Evolutionary conservation across 2,797 vertebrate species (phyloP), one percentile per base, ranked within the genome.

Genomic region (Thunnus albacares): DNA sequence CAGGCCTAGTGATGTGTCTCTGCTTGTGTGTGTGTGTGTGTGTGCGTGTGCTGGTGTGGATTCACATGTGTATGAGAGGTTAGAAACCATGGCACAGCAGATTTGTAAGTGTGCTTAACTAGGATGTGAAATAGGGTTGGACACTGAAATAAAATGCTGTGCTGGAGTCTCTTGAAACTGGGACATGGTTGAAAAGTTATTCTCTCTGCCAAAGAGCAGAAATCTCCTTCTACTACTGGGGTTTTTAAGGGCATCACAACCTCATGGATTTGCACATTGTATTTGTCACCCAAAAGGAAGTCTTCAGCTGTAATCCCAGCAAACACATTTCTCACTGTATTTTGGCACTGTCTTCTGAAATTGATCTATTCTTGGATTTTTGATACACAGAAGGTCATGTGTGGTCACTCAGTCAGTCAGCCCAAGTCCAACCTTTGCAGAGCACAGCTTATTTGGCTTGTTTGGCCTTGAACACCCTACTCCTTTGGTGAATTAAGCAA

Each of bases 121-220:
- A 90, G 90, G 86, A 93, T 92, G 90, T 88, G 93, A 91, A 94
- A 93, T 87, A 84, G 87, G 89, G 80, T 92, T 89, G 90, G 92
- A 93, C 90, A 91, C 88, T 90, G 83, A 91, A 91, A 93, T 89
- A 89, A 94, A 94, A 93, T 89, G 93, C 93, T 93, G 89, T 38
- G 89, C 90, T 87, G 80, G 89, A 91, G 93, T 90, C 89, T 90
- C 88, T 77, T 89, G 87, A 92, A 94, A 91, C 87, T 94, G 91
- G 90, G 93, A 90, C 93, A 92, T 33, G 75, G 64, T 92, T 92
- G 92, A 89, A 94, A 95, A 93, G 88, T 93, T 91, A 89, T 89
- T 84, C 83, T 81, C 85, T 84, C 63, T 86, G 86, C 87, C 86
- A 87, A 86, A 75, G 84, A 86, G 87, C 84, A 82, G 83, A n/a